Conservation (phyloP, 2,888 invertebrate species). For the Aelia acuminata region DNA sequence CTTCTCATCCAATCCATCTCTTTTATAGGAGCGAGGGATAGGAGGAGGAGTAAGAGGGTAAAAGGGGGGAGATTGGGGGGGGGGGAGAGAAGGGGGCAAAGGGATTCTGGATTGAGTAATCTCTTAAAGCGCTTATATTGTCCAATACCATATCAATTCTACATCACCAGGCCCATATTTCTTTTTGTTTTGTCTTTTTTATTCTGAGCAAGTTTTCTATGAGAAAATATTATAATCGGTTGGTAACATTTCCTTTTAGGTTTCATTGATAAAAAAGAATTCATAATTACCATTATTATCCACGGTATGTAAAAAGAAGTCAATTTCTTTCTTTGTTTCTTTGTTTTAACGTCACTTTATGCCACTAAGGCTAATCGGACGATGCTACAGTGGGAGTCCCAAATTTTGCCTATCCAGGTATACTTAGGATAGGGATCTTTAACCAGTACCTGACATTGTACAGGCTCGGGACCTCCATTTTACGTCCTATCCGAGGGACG, state of each 20-base stretch:
- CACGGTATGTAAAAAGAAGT: too few species aligned
- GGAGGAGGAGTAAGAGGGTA: background rate
- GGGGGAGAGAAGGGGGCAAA: background rate
- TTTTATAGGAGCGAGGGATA: background rate
- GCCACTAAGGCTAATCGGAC: too few species aligned
- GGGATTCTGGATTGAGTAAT: background rate
- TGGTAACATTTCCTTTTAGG: background rate
- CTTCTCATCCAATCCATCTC: slow-evolving; percentile 4
- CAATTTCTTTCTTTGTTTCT: too few species aligned
- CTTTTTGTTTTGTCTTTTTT: background rate
- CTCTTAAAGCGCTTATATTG: slow-evolving; percentile 14
- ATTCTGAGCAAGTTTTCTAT: background rate
- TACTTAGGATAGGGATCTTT: too few species aligned
- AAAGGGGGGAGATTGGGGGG: background rate
- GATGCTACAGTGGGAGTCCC: too few species aligned
- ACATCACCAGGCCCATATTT: background rate
- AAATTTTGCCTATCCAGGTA: too few species aligned
- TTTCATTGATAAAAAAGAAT: background rate
- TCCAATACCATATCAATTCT: slow-evolving; percentile 4
- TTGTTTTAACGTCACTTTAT: too few species aligned
- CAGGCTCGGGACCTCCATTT: too few species aligned
- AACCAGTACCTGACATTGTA: too few species aligned
- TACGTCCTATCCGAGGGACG: too few species aligned
- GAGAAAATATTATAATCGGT: background rate
- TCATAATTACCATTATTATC: too few species aligned